A percentile compares a stretch with the other conserved stretches of the same genome.
Evolutionary conservation across 2,113 vertebrate species (phyloP).

Genomic region (Malurus cyaneus): DNA sequence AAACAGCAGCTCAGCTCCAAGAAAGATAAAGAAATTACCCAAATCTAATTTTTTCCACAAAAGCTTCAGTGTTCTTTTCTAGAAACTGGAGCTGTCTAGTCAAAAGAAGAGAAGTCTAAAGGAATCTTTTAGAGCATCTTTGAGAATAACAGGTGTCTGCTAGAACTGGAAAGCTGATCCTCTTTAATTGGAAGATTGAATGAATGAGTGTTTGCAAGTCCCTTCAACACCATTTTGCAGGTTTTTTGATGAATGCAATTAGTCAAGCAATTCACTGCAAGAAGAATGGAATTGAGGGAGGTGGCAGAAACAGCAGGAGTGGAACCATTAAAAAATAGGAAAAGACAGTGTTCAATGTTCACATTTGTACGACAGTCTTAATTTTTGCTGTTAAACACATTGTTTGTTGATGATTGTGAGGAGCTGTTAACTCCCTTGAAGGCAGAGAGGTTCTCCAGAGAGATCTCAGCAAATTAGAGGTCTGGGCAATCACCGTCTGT

Average conservation of each 20-base stretch:
- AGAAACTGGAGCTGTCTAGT: background rate
- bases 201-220: background rate
- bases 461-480: background rate
- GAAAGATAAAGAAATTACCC: background rate
- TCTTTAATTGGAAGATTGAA: background rate
- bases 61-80: background rate
- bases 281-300: background rate
- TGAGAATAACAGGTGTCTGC: background rate
- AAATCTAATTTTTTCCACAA: background rate
- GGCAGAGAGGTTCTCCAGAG: background rate
- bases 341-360: background rate
- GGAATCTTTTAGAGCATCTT: background rate
- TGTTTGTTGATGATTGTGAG: background rate
- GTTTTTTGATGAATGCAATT: background rate
- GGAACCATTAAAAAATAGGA: background rate
- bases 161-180: background rate
- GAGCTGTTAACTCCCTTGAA: background rate
- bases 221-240: background rate
- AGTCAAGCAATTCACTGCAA: background rate
- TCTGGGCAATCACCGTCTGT: background rate
- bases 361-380: background rate
- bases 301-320: background rate
- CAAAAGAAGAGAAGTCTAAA: background rate
- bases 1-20: background rate
- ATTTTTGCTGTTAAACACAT: background rate